Evolutionary conservation across 2,113 vertebrate species (phyloP).

Genomic region (Lophochroa leadbeateri): DNA sequence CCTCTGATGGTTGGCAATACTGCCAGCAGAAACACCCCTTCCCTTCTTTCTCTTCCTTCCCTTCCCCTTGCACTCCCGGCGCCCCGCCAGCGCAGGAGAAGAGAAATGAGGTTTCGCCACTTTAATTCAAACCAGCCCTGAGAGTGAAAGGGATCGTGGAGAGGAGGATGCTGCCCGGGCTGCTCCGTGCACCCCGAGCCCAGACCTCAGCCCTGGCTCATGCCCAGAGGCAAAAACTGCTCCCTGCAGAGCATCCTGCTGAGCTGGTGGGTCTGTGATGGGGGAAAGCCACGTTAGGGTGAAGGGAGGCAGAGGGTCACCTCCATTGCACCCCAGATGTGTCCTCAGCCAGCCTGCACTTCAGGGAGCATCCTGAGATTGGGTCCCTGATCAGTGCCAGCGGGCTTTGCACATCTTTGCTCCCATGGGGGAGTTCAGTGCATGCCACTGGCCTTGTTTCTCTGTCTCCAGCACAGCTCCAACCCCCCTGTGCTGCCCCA

Average conservation of each 20-base stretch:
- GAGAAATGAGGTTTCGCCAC: background rate
- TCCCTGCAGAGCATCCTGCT: background rate
- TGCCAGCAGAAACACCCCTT: background rate
- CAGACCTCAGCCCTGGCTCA: background rate
- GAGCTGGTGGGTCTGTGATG: background rate
- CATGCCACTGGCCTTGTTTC: accelerated
- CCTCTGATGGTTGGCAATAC: background rate
- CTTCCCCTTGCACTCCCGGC: background rate
- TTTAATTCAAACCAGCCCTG: background rate
- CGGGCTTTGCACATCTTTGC: background rate
- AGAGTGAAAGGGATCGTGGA: background rate
- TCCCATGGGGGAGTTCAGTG: background rate
- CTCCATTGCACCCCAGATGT: background rate
- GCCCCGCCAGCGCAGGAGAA: background rate
- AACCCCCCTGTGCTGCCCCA: accelerated
- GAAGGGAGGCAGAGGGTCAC: background rate
- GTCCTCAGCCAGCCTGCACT: background rate
- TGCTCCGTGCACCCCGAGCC: background rate
- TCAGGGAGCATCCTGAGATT: accelerated
- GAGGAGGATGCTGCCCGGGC: background rate
- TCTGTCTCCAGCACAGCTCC: background rate
- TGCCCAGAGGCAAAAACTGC: background rate
- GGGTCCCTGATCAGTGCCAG: accelerated
- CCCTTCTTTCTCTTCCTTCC: background rate
- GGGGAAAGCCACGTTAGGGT: accelerated